Evolutionary conservation across 2,113 vertebrate genomes (phyloP).

Genomic region (Rhinoderma darwinii): DNA sequence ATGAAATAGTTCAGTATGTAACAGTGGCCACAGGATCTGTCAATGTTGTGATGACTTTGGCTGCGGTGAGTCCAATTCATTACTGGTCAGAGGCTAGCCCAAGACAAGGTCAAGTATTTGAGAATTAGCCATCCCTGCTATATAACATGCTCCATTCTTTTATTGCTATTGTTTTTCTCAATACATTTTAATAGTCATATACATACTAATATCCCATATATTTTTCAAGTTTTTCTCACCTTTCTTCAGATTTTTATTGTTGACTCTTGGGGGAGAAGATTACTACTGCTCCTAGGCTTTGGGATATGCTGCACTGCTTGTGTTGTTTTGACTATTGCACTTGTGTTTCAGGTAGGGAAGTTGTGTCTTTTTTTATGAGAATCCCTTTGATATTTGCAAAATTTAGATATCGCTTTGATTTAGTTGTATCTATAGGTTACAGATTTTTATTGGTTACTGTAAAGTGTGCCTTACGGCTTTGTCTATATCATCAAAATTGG

Average conservation of each 20-base stretch:
- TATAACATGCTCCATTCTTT: background rate
- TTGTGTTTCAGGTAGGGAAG: slow-evolving; percentile 82
- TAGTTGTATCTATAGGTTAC: background rate
- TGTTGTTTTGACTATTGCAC: slow-evolving; percentile 78
- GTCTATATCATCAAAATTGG: no score
- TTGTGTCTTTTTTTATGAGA: background rate
- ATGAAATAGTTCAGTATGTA: slow-evolving; percentile 79
- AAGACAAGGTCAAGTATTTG: background rate
- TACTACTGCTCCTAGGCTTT: slow-evolving; percentile 87
- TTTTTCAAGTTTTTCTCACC: background rate
- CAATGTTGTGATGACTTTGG: slow-evolving; percentile 85
- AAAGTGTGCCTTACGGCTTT: background rate
- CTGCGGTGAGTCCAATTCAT: slow-evolving; percentile 76
- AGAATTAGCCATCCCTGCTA: no score
- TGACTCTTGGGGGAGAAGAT: slow-evolving; percentile 80
- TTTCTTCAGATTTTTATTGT: slow-evolving; percentile 85
- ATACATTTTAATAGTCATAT: background rate
- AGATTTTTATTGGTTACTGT: background rate
- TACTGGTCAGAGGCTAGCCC: background rate
- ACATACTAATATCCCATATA: background rate
- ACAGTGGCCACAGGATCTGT: slow-evolving; percentile 86
- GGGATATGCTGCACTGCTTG: slow-evolving; percentile 79
- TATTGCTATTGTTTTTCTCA: no score
- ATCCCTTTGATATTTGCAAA: background rate
- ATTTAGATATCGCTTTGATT: background rate